phyloP scores from a whole-genome alignment of 2,113 vertebrate genomes.

The Bufo gargarizans region DNA sequence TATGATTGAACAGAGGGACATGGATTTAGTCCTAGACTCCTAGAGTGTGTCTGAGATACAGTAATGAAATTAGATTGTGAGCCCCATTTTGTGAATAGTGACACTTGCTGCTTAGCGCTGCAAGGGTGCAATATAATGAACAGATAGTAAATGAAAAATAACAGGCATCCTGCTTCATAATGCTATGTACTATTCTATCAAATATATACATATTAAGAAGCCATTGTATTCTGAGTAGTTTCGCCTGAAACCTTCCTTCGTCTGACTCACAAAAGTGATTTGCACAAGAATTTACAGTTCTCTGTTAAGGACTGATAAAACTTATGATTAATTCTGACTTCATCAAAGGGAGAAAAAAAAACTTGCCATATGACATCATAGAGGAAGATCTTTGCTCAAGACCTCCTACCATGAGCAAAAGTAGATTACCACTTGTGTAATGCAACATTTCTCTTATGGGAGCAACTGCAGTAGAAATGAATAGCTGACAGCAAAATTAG shows the following conservation, averaged over 20 bases:
- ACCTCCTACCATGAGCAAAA: too few species aligned
- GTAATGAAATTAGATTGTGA: too few species aligned
- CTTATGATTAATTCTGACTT: not conserved
- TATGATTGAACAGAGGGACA: too few species aligned
- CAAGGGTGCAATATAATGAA: not conserved
- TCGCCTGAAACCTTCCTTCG: not conserved
- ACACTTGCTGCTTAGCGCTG: not conserved
- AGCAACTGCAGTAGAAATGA: too few species aligned
- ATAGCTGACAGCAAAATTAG: too few species aligned
- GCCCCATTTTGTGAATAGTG: too few species aligned
- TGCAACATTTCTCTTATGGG: too few species aligned
- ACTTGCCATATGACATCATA: too few species aligned
- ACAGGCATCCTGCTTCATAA: not conserved
- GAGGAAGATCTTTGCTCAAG: too few species aligned
- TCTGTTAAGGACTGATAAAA: conserved; percentile 1
- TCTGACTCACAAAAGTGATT: conserved; percentile 2
- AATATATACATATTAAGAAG: not conserved
- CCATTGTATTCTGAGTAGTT: not conserved
- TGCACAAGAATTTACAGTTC: not conserved
- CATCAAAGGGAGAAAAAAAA: not conserved
- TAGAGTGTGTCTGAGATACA: too few species aligned
- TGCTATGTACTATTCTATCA: not conserved
- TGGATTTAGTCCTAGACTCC: too few species aligned
- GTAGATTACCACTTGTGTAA: too few species aligned
- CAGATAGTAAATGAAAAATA: not conserved